phyloP scores from a whole-genome alignment of 2,797 vertebrate species.

The Kryptolebias ocellatus region DNA sequence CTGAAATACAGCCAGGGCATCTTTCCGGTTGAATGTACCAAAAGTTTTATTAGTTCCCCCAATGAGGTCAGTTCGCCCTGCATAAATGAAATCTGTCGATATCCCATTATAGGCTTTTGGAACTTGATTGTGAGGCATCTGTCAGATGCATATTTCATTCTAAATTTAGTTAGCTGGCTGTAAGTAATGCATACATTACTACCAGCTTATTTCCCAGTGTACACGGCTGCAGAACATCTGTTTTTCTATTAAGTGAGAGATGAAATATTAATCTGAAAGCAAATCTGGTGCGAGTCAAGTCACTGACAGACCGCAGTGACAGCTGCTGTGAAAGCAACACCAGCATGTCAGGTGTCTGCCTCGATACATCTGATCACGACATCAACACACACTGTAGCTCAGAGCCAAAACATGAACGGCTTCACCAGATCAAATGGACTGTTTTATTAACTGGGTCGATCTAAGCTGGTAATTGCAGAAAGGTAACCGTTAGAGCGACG shows the following conservation, averaged over 20 bases:
- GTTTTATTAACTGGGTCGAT: conserved; percentile 61
- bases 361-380: conserved; percentile 68
- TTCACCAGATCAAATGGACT: conserved; percentile 68
- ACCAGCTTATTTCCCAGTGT: conserved; percentile 66
- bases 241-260: conserved; percentile 76
- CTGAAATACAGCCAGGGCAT: conserved; percentile 71
- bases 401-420: conserved; percentile 53
- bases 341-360: conserved; percentile 70
- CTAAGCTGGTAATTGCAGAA: conserved; percentile 49
- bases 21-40: conserved; percentile 77
- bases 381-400: conserved; percentile 46
- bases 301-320: conserved; percentile 66
- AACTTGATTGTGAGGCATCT: conserved; percentile 74
- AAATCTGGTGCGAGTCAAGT: conserved; percentile 68
- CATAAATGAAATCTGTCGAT: conserved; percentile 78
- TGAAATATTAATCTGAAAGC: conserved; percentile 75
- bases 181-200: conserved; percentile 74
- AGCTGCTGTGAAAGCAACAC: conserved; percentile 69
- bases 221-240: conserved; percentile 74
- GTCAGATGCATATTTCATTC: conserved; percentile 78
- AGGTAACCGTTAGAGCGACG: conserved; percentile 29
- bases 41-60: conserved; percentile 78
- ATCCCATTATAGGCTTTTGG: conserved; percentile 75
- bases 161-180: conserved; percentile 75
- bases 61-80: conserved; percentile 72